Evolutionary conservation across 2,113 vertebrate species (phyloP).

Genomic region (Gobio gobio): DNA sequence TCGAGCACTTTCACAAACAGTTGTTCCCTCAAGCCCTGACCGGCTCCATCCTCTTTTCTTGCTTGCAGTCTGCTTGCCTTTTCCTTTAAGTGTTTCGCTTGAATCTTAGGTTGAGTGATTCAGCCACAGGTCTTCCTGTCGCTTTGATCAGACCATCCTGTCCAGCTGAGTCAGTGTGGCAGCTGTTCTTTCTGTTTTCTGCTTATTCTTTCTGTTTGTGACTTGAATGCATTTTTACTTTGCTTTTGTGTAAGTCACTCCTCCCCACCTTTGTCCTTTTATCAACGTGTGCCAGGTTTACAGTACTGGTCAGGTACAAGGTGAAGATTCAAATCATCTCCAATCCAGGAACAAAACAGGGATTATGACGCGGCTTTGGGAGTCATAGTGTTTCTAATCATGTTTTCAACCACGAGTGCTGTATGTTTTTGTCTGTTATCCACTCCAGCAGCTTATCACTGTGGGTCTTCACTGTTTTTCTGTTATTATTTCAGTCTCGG

Average conservation of each 20-base stretch:
- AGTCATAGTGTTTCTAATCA: neutral
- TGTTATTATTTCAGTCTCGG: constrained; percentile 47
- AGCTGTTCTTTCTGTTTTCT: constrained; percentile 59
- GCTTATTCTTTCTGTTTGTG: constrained; percentile 85
- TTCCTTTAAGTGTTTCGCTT: constrained; percentile 83
- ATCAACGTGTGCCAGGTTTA: constrained; percentile 82
- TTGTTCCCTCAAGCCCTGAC: constrained; percentile 65
- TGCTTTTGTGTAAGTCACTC: constrained; percentile 90
- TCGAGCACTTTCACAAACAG: constrained; percentile 3
- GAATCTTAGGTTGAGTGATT: constrained; percentile 85
- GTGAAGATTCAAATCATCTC: neutral
- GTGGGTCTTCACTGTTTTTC: constrained; percentile 58
- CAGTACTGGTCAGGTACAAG: constrained; percentile 21
- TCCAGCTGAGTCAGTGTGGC: constrained; percentile 75
- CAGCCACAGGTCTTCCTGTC: constrained; percentile 75
- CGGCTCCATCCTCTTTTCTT: constrained; percentile 74
- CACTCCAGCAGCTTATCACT: constrained; percentile 57
- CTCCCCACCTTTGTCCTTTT: constrained; percentile 73
- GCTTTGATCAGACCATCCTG: constrained; percentile 31
- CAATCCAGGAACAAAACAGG: constrained; percentile 9
- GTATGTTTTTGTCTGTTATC: constrained; percentile 70
- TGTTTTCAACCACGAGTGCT: constrained; percentile 65
- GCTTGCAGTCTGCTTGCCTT: constrained; percentile 82
- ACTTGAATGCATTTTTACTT: constrained; percentile 99
- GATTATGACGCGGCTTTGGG: neutral